These are phyloP conservation scores for Asbolus verrucosus DNA, from an alignment of 1,140 invertebrate genomes.

Conservation along the genomic window DNA sequence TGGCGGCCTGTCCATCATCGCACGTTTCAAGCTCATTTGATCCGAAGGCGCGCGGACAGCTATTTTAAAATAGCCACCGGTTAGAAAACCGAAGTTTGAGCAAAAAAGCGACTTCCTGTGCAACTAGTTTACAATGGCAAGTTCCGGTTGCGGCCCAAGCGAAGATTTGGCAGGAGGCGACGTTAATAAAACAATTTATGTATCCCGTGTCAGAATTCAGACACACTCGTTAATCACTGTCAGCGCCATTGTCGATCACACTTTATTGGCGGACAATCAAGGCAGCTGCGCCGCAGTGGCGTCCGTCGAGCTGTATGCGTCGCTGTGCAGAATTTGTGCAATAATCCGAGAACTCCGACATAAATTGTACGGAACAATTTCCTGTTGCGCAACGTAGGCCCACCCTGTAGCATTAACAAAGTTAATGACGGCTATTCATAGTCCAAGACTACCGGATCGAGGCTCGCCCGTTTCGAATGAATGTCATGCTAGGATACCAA, in stretches of 20 bases:
- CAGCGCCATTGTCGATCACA: constrained; percentile 19
- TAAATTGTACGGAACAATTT: constrained; percentile 34
- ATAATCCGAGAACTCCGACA: constrained; percentile 13
- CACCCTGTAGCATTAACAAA: constrained; percentile 37
- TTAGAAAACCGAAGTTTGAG: too few species aligned
- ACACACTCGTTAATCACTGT: constrained; percentile 20
- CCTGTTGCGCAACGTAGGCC: constrained; percentile 32
- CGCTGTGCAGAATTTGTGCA: constrained; percentile 4
- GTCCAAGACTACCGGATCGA: constrained; percentile 31
- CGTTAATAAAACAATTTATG: constrained; percentile 28
- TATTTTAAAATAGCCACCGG: not conserved
- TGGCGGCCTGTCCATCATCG: not conserved
- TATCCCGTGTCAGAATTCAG: constrained; percentile 3
- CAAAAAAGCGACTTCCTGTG: not conserved
- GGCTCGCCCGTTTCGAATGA: constrained; percentile 15
- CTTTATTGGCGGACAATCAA: constrained; percentile 18
- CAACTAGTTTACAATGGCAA: not conserved
- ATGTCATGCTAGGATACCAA: constrained; percentile 31
- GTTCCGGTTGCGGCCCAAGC: not conserved
- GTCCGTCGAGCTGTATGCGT: not conserved
- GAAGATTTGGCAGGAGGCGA: not conserved
- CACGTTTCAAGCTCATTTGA: too few species aligned
- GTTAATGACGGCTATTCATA: constrained; percentile 39
- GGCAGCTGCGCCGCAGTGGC: constrained; percentile 14
- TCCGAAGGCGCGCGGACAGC: not conserved